These are phyloP conservation scores for Colletes collaris DNA, from an alignment of 2,888 invertebrate species.

Conservation along the genomic window DNA sequence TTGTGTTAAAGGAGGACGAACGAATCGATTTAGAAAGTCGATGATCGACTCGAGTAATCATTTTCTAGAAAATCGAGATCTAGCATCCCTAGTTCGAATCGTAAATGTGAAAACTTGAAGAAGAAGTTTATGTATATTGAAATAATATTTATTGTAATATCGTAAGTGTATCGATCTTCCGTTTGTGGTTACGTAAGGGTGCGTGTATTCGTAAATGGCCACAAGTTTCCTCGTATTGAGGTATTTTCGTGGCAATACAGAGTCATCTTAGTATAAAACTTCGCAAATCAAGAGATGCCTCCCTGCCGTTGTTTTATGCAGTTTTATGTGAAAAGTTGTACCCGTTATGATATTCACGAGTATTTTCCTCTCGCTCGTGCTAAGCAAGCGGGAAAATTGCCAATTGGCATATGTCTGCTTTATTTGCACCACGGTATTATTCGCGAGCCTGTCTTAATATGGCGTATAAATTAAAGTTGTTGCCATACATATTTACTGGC, in stretches of 20 bases:
- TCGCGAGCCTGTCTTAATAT: conserved; percentile 22
- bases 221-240: conserved; percentile 33
- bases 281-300: conserved; percentile 51
- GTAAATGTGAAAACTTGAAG: too few species aligned
- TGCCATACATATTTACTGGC: not conserved
- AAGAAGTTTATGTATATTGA: not conserved
- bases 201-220: conserved; percentile 35
- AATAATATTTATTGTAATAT: too few species aligned
- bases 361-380: conserved; percentile 10
- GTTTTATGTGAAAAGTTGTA: conserved; percentile 55
- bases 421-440: conserved; percentile 40
- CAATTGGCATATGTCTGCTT: conserved; percentile 58
- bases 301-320: conserved; percentile 48
- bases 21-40: too few species aligned
- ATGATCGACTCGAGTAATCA: too few species aligned
- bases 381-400: conserved; percentile 52
- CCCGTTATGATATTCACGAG: conserved; percentile 24
- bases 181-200: not conserved
- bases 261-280: conserved; percentile 55
- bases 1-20: too few species aligned
- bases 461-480: conserved; percentile 26
- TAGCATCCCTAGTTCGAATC: too few species aligned
- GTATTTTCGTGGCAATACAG: conserved; percentile 34
- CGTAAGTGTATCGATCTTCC: conserved; percentile 4
- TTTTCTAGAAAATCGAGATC: too few species aligned